These are phyloP conservation scores for Orthosia gracilis DNA, from an alignment of 2,888 invertebrate genomes.

Conservation along the genomic window DNA sequence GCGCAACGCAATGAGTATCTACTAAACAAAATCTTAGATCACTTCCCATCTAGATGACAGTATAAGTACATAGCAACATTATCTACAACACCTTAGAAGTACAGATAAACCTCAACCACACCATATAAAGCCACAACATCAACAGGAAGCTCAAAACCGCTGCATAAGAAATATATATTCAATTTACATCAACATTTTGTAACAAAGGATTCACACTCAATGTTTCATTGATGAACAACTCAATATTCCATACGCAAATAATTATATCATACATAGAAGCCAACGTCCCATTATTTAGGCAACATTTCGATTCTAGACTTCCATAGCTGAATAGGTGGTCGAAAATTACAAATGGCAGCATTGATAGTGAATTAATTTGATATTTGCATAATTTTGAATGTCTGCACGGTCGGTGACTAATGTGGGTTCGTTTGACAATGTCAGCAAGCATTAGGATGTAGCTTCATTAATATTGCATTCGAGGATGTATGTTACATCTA, in stretches of 20 bases:
- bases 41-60: conserved; percentile 32
- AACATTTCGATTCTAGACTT: conserved; percentile 64
- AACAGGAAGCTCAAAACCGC: conserved; percentile 50
- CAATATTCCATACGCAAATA: conserved; percentile 58
- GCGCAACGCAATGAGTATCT: background rate
- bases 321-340: conserved; percentile 57
- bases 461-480: conserved; percentile 12
- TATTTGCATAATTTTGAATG: conserved; percentile 66
- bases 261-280: conserved; percentile 54
- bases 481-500: conserved; percentile 2
- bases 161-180: conserved; percentile 42
- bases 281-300: conserved; percentile 55
- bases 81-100: conserved; percentile 34
- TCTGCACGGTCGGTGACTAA: conserved; percentile 45
- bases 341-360: conserved; percentile 52
- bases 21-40: background rate
- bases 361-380: conserved; percentile 57
- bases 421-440: conserved; percentile 36
- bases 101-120: conserved; percentile 41
- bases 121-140: conserved; percentile 41
- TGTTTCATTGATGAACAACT: conserved; percentile 54
- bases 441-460: conserved; percentile 27
- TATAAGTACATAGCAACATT: conserved; percentile 11
- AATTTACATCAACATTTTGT: conserved; percentile 50
- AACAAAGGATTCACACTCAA: conserved; percentile 53